Evolutionary conservation across 2,888 invertebrate species (phyloP).

Genomic region (Pseudococcus jackbeardsleyi): DNA sequence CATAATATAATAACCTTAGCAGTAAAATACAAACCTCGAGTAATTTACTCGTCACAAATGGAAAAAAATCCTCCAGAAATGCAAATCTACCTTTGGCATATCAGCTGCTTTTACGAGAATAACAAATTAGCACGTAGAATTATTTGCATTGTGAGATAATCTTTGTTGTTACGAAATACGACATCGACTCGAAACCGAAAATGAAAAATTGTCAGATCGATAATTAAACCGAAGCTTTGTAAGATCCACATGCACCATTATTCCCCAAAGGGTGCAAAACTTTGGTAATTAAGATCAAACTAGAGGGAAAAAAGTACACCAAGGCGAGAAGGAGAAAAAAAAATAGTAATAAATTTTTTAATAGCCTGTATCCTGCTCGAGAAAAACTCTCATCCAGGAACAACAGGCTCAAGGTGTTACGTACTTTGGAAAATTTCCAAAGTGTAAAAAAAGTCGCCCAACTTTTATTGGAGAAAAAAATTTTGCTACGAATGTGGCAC

Average conservation of each 20-base stretch:
- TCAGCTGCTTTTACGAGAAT: neutral
- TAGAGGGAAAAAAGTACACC: neutral
- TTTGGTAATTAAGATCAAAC: constrained; percentile 6
- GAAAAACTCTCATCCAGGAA: constrained; percentile 4
- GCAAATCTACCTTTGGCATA: neutral
- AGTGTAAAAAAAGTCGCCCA: neutral
- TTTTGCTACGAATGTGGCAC: neutral
- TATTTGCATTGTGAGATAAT: neutral
- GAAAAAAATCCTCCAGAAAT: neutral
- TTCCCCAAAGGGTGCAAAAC: neutral
- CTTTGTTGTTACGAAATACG: neutral
- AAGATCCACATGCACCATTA: neutral
- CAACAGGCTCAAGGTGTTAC: constrained; percentile 41
- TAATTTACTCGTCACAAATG: neutral
- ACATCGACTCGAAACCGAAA: neutral
- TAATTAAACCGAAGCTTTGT: neutral
- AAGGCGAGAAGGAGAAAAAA: neutral
- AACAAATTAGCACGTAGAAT: neutral
- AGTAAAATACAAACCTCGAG: neutral
- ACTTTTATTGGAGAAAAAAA: constrained; percentile 14
- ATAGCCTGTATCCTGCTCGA: constrained; percentile 9
- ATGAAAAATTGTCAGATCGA: neutral
- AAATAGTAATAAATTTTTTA: constrained; percentile 20
- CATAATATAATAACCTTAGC: neutral
- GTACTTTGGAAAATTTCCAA: constrained; percentile 36